Evolutionary conservation across 2,888 invertebrate species (phyloP), one percentile per base, ranked within the genome.

Genomic region (Cheilosia variabilis): DNA sequence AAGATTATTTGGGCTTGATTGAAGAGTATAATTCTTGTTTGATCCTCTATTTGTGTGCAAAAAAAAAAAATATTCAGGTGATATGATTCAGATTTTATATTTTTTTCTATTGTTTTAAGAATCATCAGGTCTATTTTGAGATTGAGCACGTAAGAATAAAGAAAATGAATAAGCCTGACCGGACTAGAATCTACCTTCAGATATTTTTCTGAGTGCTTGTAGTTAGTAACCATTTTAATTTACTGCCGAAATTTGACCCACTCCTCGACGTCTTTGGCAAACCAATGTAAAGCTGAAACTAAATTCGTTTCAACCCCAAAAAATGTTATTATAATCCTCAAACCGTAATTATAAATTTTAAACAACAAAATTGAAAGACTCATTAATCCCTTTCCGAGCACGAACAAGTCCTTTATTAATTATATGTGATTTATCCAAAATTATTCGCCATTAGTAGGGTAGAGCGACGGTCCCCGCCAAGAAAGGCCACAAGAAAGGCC

Each of bases 361-460:
- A 47, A 19, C 31, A 27, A 9, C 43, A 27, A 45, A 27, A 60
- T 60, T 60, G 60, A 45, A 45, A 60, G n/a, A 6, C 22, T 9
- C 43, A 10, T 47, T 10, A 17, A 34, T 22, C 4, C 17, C 19
- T 22, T 37, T 37, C 4, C 3, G 24, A 57, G 22, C 13, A 27
- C 4, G n/a, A 37, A 41, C 0, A 10, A 60, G 45, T 47, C 37
- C 60, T 77, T 69, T 53, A 60, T 68, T 62, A 77, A 68, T 76
- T 53, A 45, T 45, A 1, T 15, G 9, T 45, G 68, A 77, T 69
- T 69, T 47, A 69, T 62, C 53, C 17, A 15, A 62, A 62, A 77
- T 77, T 45, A 68, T 69, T 68, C 45, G 68, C 68, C 19, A 69
- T 55, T 55, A 77, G 22, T 45, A 53, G 27, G 7, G 52, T 24